These are phyloP conservation scores for Caenorhabditis latens DNA, from an alignment of 1,140 invertebrate genomes.

Conservation along the genomic window DNA sequence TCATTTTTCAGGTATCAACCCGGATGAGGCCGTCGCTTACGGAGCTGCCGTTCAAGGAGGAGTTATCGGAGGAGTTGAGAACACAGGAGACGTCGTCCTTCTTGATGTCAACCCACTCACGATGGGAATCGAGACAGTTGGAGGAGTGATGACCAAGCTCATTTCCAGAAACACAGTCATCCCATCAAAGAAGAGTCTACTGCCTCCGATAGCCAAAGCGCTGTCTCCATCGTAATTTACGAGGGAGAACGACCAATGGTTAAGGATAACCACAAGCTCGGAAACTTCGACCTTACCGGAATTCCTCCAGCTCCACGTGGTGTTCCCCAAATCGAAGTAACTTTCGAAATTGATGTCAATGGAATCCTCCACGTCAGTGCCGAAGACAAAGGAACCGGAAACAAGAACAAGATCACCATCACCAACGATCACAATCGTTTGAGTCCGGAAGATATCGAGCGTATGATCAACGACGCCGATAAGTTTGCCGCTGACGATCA, in stretches of 20 bases:
- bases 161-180: slow-evolving; percentile 98
- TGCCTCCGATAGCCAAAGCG: slow-evolving; percentile 98
- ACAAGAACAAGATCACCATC: slow-evolving; percentile 97
- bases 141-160: slow-evolving; percentile 98
- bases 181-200: slow-evolving; percentile 99
- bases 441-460: slow-evolving; percentile 96
- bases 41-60: slow-evolving; percentile 98
- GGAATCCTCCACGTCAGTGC: slow-evolving; percentile 94
- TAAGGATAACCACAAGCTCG: slow-evolving; percentile 95
- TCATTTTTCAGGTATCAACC: too few relatives aligned
- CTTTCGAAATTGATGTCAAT: slow-evolving; percentile 97
- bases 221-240: slow-evolving; percentile 94
- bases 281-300: slow-evolving; percentile 96
- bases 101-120: slow-evolving; percentile 98
- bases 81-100: slow-evolving; percentile 94
- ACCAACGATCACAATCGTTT: slow-evolving; percentile 89
- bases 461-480: slow-evolving; percentile 98
- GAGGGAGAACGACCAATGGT: slow-evolving; percentile 99
- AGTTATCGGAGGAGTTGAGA: slow-evolving; percentile 82
- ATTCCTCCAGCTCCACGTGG: slow-evolving; percentile 95
- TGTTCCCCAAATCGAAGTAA: slow-evolving; percentile 88
- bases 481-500: slow-evolving; percentile 98
- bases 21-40: slow-evolving; percentile 89
- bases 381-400: slow-evolving; percentile 97
- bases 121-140: slow-evolving; percentile 98